These are phyloP conservation scores for Peromyscus melanophrys DNA, from an alignment of 2,797 vertebrate species.

Conservation along the genomic window DNA sequence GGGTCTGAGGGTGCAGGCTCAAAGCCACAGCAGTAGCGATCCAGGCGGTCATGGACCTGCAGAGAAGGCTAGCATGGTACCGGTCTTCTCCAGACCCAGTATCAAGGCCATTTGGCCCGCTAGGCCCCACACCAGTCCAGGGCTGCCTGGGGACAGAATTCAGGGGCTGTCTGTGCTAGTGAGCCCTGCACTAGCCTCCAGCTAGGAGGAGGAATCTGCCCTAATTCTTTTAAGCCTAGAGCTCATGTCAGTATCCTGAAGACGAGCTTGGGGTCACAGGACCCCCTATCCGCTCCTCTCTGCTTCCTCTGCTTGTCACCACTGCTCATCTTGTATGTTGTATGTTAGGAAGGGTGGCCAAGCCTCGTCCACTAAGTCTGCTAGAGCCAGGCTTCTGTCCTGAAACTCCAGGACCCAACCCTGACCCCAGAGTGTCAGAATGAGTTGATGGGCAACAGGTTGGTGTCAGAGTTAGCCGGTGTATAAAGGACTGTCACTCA, in stretches of 20 bases:
- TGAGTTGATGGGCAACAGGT: not conserved
- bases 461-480: not conserved
- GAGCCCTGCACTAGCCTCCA: not conserved
- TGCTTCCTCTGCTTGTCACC: not conserved
- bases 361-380: not conserved
- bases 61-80: not conserved
- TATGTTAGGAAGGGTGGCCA: not conserved
- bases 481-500: not conserved
- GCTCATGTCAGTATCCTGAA: not conserved
- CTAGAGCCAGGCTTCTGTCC: not conserved
- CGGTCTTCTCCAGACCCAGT: not conserved
- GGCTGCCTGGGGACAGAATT: too few species aligned
- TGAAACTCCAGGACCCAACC: not conserved
- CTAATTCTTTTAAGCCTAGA: not conserved
- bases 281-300: not conserved
- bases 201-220: not conserved
- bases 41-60: slow-evolving; percentile 96
- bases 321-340: too few species aligned
- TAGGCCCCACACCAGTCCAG: accelerated
- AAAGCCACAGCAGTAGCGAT: slow-evolving; percentile 97
- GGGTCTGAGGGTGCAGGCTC: slow-evolving; percentile 92
- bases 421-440: not conserved
- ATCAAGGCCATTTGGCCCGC: not conserved
- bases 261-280: too few species aligned
- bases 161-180: not conserved